phyloP scores from a whole-genome alignment of 2,113 vertebrate species.

The Indicator indicator region DNA sequence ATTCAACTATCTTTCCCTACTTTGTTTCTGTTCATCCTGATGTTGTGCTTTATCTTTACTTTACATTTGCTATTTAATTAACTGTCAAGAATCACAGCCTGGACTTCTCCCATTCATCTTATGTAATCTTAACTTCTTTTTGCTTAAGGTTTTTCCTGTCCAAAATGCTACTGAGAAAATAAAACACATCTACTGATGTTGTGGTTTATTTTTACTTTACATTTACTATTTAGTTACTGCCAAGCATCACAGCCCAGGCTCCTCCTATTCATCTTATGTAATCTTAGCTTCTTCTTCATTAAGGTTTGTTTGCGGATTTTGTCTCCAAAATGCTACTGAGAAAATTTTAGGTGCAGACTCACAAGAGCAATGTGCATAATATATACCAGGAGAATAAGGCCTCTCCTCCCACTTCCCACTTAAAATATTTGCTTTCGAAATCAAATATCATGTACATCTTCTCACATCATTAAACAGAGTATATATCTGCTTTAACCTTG shows the following conservation, averaged over 20 bases:
- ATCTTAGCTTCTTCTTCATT: not conserved
- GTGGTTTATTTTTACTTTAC: not conserved
- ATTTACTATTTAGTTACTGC: not conserved
- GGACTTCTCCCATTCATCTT: accelerated
- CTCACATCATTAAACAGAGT: not conserved
- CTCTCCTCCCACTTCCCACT: not conserved
- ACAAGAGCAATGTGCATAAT: accelerated
- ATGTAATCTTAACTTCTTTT: not conserved
- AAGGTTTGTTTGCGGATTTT: not conserved
- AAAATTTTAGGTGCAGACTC: not conserved
- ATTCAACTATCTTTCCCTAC: not conserved
- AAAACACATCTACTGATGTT: not conserved
- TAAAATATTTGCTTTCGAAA: not conserved
- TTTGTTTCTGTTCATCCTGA: not conserved
- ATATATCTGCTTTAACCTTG: not conserved
- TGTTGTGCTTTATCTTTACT: not conserved
- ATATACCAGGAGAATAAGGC: accelerated
- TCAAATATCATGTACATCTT: not conserved
- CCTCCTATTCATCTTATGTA: not conserved
- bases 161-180: not conserved
- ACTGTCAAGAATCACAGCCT: too few species aligned
- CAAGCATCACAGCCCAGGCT: accelerated
- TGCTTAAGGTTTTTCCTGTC: not conserved
- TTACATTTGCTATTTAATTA: not conserved
- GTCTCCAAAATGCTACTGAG: not conserved